Base-by-base conservation (phyloP, 2,888 invertebrate species). In the Hirtodrosophila duncani region DNA sequence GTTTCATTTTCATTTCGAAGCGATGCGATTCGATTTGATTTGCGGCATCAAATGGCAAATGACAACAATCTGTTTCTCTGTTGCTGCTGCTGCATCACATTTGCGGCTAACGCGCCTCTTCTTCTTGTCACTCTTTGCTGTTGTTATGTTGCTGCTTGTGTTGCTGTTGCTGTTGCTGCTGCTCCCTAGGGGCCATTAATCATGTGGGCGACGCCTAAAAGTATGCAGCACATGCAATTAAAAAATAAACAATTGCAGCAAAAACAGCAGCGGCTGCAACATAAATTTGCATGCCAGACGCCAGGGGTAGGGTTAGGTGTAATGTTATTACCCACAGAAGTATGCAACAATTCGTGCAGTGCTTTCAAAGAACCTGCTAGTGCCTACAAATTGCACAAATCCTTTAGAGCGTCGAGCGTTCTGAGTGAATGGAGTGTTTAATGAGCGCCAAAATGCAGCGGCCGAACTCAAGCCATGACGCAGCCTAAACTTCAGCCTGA, bases 1-100 rank as follows among this genome's bases (percentile, higher is more conserved):
- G 30, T 42, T 42, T 41, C 31, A 43, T 43, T 52, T 50, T 14
- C 17, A 52, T 48, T 53, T 53, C 7, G 20, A 20, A 6, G 17
- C 34, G 21, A n/a, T 46, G 55, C 50, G 41, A 39, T 56, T 44
- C 53, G 36, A 36, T 46, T 53, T 65, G 77, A 77, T 72, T 53
- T 68, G 34, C 53, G 45, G 43, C 78, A 69, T 74, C 70, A 78
- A 69, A 56, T 60, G 70, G 37, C 67, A 65, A 72, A 72, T 80
- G 80, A 72, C 80, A 72, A 72, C 80, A 77, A 72, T 72, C 72
- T 58, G 69, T 59, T 72, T 48, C 23, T 11, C 7, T 6, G 30
- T 9, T 11, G 42, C 7, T 23, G 21, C 42, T 59, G 39, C 49
- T 55, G 66, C 63, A 62, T 31, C 34, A 46, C 30, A 62, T 63